phyloP scores from a whole-genome alignment of 2,888 invertebrate genomes.

The Stomorhina lunata region DNA sequence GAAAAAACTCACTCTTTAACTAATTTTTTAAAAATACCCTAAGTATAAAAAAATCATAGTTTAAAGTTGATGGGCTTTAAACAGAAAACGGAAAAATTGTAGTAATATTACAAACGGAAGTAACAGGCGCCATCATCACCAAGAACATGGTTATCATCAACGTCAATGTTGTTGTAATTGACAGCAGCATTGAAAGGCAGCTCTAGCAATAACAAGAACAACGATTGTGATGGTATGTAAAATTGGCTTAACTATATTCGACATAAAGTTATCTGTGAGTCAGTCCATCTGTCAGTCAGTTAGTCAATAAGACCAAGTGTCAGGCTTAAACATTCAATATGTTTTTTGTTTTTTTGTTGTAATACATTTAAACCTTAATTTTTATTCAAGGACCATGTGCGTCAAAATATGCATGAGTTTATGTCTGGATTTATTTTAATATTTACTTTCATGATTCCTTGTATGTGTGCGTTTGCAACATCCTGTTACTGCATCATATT shows the following conservation, averaged over 20 bases:
- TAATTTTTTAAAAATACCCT: too few species aligned
- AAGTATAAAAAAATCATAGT: background rate
- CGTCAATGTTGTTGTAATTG: conserved; percentile 31
- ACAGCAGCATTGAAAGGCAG: too few species aligned
- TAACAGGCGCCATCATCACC: conserved; percentile 36
- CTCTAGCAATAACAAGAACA: conserved; percentile 44
- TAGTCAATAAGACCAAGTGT: too few species aligned
- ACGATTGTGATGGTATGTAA: conserved; percentile 49
- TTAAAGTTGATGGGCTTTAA: background rate
- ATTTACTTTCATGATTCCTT: background rate
- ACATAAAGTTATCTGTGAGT: conserved; percentile 53
- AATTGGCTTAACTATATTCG: conserved; percentile 62
- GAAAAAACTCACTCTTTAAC: too few species aligned
- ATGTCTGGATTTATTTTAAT: background rate
- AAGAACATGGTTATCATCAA: conserved; percentile 9
- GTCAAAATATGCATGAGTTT: conserved; percentile 1
- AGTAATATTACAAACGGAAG: conserved; percentile 29
- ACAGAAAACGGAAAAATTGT: conserved; percentile 1
- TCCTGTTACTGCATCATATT: conserved; percentile 65
- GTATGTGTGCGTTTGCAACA: background rate
- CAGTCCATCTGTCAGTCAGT: too few species aligned
- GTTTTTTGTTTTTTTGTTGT: too few species aligned
- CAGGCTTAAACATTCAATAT: conserved; percentile 41
- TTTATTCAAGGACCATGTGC: conserved; percentile 39
- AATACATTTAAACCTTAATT: conserved; percentile 40